Evolutionary conservation across 2,113 vertebrate species (phyloP).

Genomic region (Lethenteron camtschaticum): DNA sequence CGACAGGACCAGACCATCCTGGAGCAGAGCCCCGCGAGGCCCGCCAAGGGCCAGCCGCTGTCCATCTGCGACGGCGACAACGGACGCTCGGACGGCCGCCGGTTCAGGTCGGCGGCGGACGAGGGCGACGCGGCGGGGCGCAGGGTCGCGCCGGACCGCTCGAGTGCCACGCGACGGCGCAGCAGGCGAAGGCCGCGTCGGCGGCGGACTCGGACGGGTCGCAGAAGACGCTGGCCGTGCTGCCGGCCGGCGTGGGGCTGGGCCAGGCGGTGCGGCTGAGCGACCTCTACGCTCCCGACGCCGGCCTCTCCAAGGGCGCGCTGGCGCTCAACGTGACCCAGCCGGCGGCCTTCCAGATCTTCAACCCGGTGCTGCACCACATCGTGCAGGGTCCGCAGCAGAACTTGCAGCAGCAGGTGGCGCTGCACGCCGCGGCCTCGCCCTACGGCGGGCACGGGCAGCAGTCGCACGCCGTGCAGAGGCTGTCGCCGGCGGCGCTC

Average conservation of each 20-base stretch:
- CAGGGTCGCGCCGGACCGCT: too few species aligned
- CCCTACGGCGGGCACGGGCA: neutral
- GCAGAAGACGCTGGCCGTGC: neutral
- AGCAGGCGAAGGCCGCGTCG: neutral
- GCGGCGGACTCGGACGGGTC: neutral
- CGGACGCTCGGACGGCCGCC: too few species aligned
- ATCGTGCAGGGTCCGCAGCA: neutral
- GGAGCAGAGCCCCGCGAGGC: constrained; percentile 69
- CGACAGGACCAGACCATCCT: constrained; percentile 85
- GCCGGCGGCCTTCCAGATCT: neutral
- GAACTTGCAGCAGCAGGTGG: neutral
- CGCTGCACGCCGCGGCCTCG: neutral
- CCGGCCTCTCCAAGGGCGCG: too few species aligned
- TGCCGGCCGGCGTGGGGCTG: neutral
- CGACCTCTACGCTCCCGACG: neutral
- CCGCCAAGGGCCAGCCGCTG: constrained; percentile 15
- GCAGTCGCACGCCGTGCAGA: neutral
- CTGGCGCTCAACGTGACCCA: neutral
- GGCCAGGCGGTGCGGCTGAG: neutral
- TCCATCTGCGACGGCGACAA: neutral
- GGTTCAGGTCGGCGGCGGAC: too few species aligned
- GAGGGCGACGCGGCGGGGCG: too few species aligned
- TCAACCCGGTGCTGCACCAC: neutral
- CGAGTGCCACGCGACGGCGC: too few species aligned
- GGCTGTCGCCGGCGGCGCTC: neutral